phyloP scores from a whole-genome alignment of 1,140 invertebrate species.

The Physella acuta region DNA sequence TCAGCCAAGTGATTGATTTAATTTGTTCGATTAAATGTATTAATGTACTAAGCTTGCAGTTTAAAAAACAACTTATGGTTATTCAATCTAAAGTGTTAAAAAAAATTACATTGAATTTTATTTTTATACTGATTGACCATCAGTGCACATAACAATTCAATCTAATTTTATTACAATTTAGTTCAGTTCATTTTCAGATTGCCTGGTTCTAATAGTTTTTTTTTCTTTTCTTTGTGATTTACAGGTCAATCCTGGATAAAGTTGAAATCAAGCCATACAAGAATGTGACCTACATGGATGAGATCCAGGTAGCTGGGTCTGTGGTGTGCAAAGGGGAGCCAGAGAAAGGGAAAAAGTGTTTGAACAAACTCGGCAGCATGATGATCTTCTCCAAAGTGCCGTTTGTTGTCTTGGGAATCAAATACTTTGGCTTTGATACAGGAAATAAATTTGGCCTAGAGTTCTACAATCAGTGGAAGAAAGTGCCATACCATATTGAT shows the following conservation, averaged over 20 bases:
- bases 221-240: neutral
- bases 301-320: neutral
- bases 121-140: no score
- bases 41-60: no score
- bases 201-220: neutral
- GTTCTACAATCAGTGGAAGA: neutral
- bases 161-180: neutral
- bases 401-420: neutral
- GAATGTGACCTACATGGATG: neutral
- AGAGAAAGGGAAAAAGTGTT: constrained; percentile 3
- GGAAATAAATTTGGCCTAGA: neutral
- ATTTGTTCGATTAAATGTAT: no score
- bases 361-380: constrained; percentile 7
- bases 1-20: no score
- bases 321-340: constrained; percentile 1
- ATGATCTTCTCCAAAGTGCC: neutral
- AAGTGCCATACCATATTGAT: neutral
- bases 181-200: neutral
- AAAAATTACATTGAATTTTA: no score
- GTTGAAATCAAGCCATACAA: neutral
- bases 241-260: neutral
- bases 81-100: no score
- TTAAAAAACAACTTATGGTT: no score
- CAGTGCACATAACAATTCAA: no score
- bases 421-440: neutral